Conservation (phyloP, 2,113 vertebrate genomes). For the Lophochroa leadbeateri region DNA sequence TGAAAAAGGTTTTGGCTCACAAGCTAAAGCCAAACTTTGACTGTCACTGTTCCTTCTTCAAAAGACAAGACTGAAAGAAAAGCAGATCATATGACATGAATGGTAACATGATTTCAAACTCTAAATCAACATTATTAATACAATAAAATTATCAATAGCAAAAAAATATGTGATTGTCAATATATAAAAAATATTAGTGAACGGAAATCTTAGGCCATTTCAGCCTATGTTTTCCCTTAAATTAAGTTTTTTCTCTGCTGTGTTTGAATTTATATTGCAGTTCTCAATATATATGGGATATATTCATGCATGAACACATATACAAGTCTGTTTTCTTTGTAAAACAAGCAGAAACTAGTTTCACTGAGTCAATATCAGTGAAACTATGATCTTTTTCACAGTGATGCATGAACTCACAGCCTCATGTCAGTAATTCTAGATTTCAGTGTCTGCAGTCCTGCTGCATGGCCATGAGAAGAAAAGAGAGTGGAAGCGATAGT, state of each 20-base stretch:
- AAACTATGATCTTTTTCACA: not conserved
- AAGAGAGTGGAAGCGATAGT: not conserved
- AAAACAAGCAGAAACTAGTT: not conserved
- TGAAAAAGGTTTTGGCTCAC: not conserved
- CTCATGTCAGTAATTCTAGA: not conserved
- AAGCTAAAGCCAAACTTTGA: not conserved
- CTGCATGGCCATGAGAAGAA: not conserved
- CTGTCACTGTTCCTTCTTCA: not conserved
- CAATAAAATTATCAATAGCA: not conserved
- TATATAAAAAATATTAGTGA: not conserved
- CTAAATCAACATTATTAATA: not conserved
- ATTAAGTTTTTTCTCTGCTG: not conserved
- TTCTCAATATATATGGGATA: not conserved
- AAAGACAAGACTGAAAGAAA: not conserved
- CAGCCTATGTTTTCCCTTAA: not conserved
- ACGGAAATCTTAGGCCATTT: not conserved
- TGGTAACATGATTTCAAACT: not conserved
- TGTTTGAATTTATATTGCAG: not conserved
- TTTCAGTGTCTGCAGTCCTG: not conserved
- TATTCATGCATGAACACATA: not conserved
- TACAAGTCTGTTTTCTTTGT: not conserved
- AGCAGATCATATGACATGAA: not conserved
- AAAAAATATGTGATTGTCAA: not conserved
- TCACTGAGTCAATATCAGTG: not conserved
- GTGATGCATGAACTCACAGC: not conserved